Evolutionary conservation across 2,888 invertebrate species (phyloP), one percentile per base, ranked within the genome.

Genomic region (Plagodis pulveraria): DNA sequence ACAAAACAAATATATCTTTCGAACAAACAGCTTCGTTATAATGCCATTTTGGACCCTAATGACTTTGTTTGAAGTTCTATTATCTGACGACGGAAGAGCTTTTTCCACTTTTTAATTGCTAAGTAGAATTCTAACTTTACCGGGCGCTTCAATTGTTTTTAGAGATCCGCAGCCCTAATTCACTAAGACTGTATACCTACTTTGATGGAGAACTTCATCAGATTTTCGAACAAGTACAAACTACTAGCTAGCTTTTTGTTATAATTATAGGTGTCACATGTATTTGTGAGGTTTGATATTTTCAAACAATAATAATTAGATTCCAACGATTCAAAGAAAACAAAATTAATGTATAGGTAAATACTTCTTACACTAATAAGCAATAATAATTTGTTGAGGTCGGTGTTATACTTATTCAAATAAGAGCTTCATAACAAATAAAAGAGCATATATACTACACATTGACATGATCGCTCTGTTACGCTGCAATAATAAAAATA

Each of bases 31-130:
- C 73, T 73, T 50, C 54, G 54, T 63, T 63, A 66, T 64, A 59
- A 66, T 60, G 65, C 76, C 66, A 85, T 77, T 85, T 82, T 84
- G 69, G 73, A 84, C 87, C 78, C 72, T 87, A 83, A 71, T 54
- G 52, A 69, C 69, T 66, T 65, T 67, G 74, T 62, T 66, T 67
- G 74, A 86, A 84, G 83, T 76, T 78, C 72, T 74, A 82, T 76
- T 85, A 77, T 87, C 73, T 75, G 66, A 69, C 68, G 78, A 76
- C 70, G 68, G 72, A 69, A 66, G 33, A 74, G 73, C 77, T 74
- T 81, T 83, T 80, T 81, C 72, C 80, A 86, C 82, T 82, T 86
- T 78, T 83, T 84, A 88, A 87, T 88, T 86, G 84, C 83, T 80
- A 84, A 81, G 80, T 76, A 85, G 82, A 78, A 77, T 74, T 78